Percentiles rank a stretch among this genome's conserved stretches.
Conservation (phyloP, 2,113 vertebrate genomes). For the Lagopus leucura region DNA sequence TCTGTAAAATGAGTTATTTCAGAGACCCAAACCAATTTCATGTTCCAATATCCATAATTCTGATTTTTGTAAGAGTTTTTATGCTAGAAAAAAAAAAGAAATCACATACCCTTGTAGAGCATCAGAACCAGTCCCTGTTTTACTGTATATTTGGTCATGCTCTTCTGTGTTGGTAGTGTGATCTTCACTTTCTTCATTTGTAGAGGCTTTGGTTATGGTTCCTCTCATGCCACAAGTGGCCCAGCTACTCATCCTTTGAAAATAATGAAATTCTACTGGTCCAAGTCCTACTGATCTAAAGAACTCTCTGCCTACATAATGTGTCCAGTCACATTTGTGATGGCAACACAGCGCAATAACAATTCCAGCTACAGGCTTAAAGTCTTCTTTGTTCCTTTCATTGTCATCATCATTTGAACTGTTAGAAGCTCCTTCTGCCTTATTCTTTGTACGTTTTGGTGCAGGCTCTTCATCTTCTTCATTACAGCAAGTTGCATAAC, state of each 20-base stretch:
- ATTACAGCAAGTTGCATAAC: conserved; percentile 52
- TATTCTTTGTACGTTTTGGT: conserved; percentile 78
- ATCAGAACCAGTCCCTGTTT: conserved; percentile 34
- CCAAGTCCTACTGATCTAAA: conserved; percentile 88
- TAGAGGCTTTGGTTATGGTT: conserved; percentile 6
- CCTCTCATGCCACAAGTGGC: conserved; percentile 90
- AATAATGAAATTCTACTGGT: conserved; percentile 85
- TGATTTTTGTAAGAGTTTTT: neutral
- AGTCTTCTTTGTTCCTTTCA: neutral
- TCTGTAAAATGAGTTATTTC: neutral
- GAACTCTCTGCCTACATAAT: conserved; percentile 93
- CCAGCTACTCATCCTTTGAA: conserved; percentile 97
- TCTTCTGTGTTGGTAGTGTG: conserved; percentile 58
- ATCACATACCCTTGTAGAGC: conserved; percentile 77
- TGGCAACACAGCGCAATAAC: conserved; percentile 95
- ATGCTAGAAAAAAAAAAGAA: neutral
- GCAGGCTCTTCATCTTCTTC: conserved; percentile 73
- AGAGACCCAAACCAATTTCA: neutral
- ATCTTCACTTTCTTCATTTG: neutral
- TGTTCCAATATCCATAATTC: neutral
- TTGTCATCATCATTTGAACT: neutral
- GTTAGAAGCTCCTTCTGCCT: conserved; percentile 2
- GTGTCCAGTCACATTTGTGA: conserved; percentile 94
- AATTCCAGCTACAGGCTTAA: conserved; percentile 80
- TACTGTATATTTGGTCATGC: conserved; percentile 70